These are phyloP conservation scores for Corythornis vintsioides DNA, from an alignment of 2,113 vertebrate genomes.

Conservation along the genomic window DNA sequence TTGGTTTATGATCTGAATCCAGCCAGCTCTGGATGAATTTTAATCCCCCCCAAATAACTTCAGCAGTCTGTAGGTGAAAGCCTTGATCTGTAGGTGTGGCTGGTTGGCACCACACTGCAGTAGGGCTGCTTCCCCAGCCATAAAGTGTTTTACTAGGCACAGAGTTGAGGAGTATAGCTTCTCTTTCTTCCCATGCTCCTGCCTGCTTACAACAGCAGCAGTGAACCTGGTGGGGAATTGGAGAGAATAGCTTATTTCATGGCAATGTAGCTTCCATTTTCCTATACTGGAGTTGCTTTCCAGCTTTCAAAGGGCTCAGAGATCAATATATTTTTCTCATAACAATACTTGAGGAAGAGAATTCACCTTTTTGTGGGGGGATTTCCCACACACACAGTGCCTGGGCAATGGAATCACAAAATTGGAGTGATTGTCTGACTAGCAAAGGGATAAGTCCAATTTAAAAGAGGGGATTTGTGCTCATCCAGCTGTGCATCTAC, in stretches of 20 bases:
- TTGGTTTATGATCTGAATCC: background rate
- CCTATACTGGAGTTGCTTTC: background rate
- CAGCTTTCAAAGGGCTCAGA: background rate
- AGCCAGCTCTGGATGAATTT: background rate
- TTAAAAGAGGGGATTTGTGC: slow-evolving; percentile 42
- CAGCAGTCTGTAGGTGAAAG: background rate
- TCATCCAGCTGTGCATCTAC: slow-evolving; percentile 19
- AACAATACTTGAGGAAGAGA: background rate
- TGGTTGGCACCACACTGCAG: background rate
- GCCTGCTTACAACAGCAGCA: background rate
- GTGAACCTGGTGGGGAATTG: background rate
- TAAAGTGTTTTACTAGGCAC: accelerated
- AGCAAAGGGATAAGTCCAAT: slow-evolving; percentile 20
- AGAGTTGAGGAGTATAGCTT: background rate
- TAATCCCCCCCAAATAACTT: background rate
- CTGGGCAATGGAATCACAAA: background rate
- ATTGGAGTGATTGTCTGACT: slow-evolving; percentile 11
- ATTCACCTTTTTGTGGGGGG: background rate
- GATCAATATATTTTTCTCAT: background rate
- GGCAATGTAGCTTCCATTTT: background rate
- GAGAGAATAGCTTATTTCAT: background rate
- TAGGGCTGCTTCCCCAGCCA: background rate
- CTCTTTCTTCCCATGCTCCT: background rate
- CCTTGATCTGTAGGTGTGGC: background rate
- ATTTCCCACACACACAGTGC: background rate